Percentiles rank a stretch among this genome's conserved stretches.
These are phyloP conservation scores for Cephus pygmeus DNA, from an alignment of 2,888 invertebrate genomes.

Conservation along the genomic window DNA sequence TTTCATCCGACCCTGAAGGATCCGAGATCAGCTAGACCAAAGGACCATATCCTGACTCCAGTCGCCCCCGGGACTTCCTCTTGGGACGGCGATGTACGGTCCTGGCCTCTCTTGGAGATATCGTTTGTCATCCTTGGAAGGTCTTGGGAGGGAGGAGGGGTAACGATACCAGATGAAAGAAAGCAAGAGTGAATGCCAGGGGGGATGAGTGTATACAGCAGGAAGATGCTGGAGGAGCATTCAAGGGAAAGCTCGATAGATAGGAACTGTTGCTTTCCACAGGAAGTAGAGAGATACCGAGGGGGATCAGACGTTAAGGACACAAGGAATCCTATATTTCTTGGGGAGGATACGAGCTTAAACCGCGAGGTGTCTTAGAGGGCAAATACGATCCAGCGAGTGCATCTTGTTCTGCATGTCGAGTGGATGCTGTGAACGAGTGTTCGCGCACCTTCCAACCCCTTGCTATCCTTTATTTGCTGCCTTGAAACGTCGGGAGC, in stretches of 20 bases:
- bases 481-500: background rate
- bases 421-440: background rate
- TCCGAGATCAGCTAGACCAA: background rate
- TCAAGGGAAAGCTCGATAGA: slow-evolving; percentile 1
- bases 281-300: background rate
- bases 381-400: background rate
- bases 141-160: background rate
- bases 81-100: background rate
- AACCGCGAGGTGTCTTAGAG: background rate
- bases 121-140: background rate
- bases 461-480: background rate
- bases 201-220: background rate
- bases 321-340: background rate
- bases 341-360: background rate
- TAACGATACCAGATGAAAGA: background rate
- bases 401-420: background rate
- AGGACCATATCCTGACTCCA: background rate
- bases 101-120: background rate
- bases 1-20: background rate
- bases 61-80: background rate
- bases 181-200: background rate
- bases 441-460: background rate
- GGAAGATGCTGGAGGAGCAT: background rate
- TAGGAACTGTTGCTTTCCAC: slow-evolving; percentile 1
- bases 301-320: background rate